Evolutionary conservation across 1,140 invertebrate species (phyloP).

Genomic region (Bombus haemorrhoidalis): DNA sequence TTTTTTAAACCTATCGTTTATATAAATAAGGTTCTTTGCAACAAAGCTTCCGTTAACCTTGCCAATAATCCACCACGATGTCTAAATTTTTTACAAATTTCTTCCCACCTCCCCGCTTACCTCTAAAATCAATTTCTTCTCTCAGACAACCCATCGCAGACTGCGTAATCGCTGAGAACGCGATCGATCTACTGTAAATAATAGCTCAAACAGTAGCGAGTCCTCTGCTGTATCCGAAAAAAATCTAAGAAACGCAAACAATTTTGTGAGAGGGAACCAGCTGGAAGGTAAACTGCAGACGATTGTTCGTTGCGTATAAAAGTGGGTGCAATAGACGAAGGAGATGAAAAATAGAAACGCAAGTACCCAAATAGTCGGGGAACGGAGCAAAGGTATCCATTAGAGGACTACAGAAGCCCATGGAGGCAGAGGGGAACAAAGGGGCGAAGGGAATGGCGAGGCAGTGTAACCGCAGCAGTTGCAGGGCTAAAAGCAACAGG

Average conservation of each 20-base stretch:
- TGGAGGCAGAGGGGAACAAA: conserved; percentile 32
- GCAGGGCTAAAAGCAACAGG: conserved; percentile 78
- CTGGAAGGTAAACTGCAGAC: background rate
- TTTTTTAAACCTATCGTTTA: too few relatives aligned
- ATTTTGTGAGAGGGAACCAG: background rate
- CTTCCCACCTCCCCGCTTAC: too few relatives aligned
- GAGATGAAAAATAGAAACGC: conserved; percentile 8
- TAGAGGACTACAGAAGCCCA: conserved; percentile 26
- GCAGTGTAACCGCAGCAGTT: conserved; percentile 60
- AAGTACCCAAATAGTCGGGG: conserved; percentile 1
- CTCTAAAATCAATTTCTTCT: too few relatives aligned
- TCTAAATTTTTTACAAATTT: too few relatives aligned
- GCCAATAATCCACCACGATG: too few relatives aligned
- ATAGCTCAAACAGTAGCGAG: background rate
- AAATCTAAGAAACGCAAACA: background rate
- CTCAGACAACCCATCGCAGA: too few relatives aligned
- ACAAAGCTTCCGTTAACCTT: too few relatives aligned
- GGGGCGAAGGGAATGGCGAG: conserved; percentile 16
- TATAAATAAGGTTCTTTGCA: too few relatives aligned
- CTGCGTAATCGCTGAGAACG: too few relatives aligned
- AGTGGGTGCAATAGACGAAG: background rate
- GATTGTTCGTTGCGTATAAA: background rate
- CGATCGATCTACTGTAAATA: background rate
- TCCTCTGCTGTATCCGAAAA: background rate
- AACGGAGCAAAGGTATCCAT: conserved; percentile 28